Percentiles rank a stretch among this genome's conserved stretches.
These are phyloP conservation scores for Threskiornis aethiopicus DNA, from an alignment of 2,797 vertebrate genomes.

Conservation along the genomic window DNA sequence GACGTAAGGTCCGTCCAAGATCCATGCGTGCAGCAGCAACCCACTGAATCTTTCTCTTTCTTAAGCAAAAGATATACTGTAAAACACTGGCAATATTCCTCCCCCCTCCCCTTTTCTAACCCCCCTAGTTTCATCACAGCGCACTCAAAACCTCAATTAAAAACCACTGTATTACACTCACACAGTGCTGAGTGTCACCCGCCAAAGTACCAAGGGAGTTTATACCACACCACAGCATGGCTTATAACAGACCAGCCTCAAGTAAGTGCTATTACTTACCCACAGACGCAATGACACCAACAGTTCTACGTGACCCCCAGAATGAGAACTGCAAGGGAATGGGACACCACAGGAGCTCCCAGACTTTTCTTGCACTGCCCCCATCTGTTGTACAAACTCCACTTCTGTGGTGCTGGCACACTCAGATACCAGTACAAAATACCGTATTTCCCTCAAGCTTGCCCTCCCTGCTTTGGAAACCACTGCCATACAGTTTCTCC, in stretches of 20 bases:
- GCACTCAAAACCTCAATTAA: background rate
- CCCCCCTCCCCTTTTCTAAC: background rate
- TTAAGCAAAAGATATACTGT: background rate
- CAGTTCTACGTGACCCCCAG: background rate
- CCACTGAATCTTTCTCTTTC: background rate
- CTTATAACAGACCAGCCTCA: background rate
- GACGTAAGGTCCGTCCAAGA: background rate
- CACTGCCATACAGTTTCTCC: background rate
- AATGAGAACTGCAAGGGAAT: background rate
- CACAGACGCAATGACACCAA: background rate
- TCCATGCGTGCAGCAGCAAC: background rate
- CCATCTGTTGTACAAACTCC: background rate
- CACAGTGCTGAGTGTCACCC: background rate
- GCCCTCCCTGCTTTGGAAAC: background rate
- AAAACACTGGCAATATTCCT: background rate
- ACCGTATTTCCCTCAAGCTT: background rate
- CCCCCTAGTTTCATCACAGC: background rate
- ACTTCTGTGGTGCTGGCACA: background rate
- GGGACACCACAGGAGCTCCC: background rate
- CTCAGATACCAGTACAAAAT: background rate
- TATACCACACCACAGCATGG: background rate
- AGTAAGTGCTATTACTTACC: background rate
- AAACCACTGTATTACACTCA: background rate
- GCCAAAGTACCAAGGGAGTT: background rate
- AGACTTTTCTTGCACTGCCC: fast-evolving